These are phyloP conservation scores for Prenolepis imparis DNA, from an alignment of 2,888 invertebrate species.

Conservation along the genomic window DNA sequence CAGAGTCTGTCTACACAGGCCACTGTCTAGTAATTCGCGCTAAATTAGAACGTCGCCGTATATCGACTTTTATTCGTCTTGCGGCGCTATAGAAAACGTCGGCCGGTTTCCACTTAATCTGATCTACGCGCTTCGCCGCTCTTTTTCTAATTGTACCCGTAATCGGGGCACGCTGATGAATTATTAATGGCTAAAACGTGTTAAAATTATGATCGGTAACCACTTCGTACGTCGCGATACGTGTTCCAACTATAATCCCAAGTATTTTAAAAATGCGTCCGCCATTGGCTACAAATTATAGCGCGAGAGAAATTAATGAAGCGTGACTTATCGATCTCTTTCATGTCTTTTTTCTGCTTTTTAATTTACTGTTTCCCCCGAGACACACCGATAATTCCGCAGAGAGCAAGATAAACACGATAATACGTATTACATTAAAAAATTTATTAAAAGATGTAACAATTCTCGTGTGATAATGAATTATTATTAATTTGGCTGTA, in stretches of 20 bases:
- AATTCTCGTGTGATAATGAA: neutral
- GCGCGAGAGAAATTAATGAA: constrained; percentile 43
- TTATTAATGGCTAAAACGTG: constrained; percentile 51
- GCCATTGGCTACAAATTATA: constrained; percentile 45
- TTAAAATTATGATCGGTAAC: constrained; percentile 47
- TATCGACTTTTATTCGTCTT: constrained; percentile 32
- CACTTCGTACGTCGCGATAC: neutral
- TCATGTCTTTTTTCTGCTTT: constrained; percentile 22
- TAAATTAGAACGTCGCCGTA: constrained; percentile 35
- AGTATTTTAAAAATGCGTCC: constrained; percentile 21
- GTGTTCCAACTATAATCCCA: constrained; percentile 23
- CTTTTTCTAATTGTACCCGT: constrained; percentile 11
- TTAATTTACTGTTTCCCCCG: constrained; percentile 1
- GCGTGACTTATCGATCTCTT: constrained; percentile 50
- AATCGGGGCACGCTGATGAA: constrained; percentile 26
- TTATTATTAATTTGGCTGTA: neutral
- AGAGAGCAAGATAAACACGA: neutral
- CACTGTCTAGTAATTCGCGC: constrained; percentile 41
- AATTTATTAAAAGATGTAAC: neutral
- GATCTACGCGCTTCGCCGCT: constrained; percentile 26
- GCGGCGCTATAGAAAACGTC: constrained; percentile 10
- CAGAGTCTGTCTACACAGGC: neutral
- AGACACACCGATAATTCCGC: constrained; percentile 9
- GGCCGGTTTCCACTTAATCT: constrained; percentile 47
- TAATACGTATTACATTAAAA: neutral